Percentiles rank a stretch among this genome's conserved stretches.
phyloP scores from a whole-genome alignment of 2,113 vertebrate species.

The Hemiscyllium ocellatum region DNA sequence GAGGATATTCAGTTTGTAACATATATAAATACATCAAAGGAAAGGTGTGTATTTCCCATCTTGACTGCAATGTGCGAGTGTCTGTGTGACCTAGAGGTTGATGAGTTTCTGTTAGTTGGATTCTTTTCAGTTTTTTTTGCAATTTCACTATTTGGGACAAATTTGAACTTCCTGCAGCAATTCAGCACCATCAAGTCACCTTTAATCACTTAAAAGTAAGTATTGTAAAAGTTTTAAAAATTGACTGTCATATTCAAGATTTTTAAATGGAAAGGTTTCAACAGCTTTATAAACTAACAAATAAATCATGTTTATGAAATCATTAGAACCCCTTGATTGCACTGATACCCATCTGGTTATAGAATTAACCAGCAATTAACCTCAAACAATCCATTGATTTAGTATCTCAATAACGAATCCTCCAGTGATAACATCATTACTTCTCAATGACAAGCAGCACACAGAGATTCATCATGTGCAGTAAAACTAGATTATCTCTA shows the following conservation, averaged over 20 bases:
- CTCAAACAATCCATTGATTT: not conserved
- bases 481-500: not conserved
- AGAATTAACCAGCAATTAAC: slow-evolving; percentile 3
- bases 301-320: not conserved
- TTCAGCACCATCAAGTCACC: not conserved
- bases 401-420: not conserved
- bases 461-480: not conserved
- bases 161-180: not conserved
- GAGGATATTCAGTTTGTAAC: not conserved
- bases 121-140: not conserved
- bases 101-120: not conserved
- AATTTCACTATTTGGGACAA: not conserved
- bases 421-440: not conserved
- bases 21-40: not conserved
- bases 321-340: not conserved
- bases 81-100: too few relatives aligned
- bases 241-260: not conserved
- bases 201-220: not conserved
- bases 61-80: not conserved
- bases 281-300: slow-evolving; percentile 1
- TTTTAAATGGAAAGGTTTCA: not conserved
- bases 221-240: not conserved
- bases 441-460: not conserved
- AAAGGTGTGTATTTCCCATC: not conserved
- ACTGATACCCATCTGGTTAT: not conserved